Evolutionary conservation across 1,140 invertebrate genomes (phyloP).

Genomic region (Cheumatopsyche charites): DNA sequence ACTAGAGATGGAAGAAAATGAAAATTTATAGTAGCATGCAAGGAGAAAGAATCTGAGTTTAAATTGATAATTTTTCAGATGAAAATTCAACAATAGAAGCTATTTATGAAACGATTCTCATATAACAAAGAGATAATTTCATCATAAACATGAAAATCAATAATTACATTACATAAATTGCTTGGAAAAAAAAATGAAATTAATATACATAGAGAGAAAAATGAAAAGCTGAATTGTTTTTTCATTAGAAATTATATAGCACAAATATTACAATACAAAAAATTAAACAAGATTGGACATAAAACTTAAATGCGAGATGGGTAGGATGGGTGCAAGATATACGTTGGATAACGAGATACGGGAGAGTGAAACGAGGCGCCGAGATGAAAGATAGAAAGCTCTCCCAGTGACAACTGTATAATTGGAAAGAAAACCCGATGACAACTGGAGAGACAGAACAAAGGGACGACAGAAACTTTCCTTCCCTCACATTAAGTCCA

Average conservation of each 20-base stretch:
- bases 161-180: too few relatives aligned
- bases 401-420: slow-evolving; percentile 31
- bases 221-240: neutral
- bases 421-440: slow-evolving; percentile 38
- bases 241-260: neutral
- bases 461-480: slow-evolving; percentile 32
- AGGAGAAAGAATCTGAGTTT: slow-evolving; percentile 9
- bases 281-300: slow-evolving; percentile 16
- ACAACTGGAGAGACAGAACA: slow-evolving; percentile 37
- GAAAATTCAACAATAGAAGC: neutral
- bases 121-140: neutral
- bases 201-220: too few relatives aligned
- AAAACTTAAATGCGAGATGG: neutral
- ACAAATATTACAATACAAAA: too few relatives aligned
- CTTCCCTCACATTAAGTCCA: slow-evolving; percentile 33
- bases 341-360: neutral
- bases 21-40: neutral
- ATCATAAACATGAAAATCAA: too few relatives aligned
- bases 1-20: neutral
- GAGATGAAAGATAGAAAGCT: slow-evolving; percentile 30
- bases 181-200: slow-evolving; percentile 1
- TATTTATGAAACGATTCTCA: neutral
- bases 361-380: neutral
- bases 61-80: slow-evolving; percentile 2
- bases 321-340: neutral